Percentiles rank a stretch among this genome's conserved stretches.
Evolutionary conservation across 2,113 vertebrate genomes (phyloP).

Genomic region (Passer montanus): DNA sequence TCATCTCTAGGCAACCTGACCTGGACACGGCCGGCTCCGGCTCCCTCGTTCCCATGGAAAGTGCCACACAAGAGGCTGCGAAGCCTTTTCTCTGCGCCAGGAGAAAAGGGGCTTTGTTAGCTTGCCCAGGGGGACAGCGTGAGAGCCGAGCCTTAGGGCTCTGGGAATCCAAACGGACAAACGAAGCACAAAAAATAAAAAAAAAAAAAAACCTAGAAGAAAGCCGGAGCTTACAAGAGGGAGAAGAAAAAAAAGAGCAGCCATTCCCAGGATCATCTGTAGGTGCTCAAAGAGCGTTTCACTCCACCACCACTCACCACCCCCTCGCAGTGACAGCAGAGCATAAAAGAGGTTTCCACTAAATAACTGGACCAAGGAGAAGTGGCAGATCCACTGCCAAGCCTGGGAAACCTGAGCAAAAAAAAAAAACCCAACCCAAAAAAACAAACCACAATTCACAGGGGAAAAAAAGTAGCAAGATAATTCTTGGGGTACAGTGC

Average conservation of each 20-base stretch:
- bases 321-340: neutral
- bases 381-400: conserved; percentile 3
- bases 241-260: neutral
- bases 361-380: neutral
- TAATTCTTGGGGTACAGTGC: neutral
- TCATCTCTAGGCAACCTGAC: conserved; percentile 87
- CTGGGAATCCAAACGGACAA: conserved; percentile 86
- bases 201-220: neutral
- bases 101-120: conserved; percentile 98
- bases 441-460: neutral
- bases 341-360: conserved; percentile 38
- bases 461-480: rapidly evolving
- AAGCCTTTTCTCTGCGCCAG: conserved; percentile 84
- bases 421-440: neutral
- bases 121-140: conserved; percentile 88
- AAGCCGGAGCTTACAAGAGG: conserved; percentile 57
- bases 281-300: conserved; percentile 54
- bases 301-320: neutral
- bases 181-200: conserved; percentile 48
- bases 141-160: conserved; percentile 80
- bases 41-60: conserved; percentile 90
- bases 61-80: conserved; percentile 82
- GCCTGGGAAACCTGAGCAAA: neutral
- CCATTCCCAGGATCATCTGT: conserved; percentile 73
- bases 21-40: conserved; percentile 75